Base-by-base conservation (phyloP, 2,888 invertebrate genomes). In the Scaptomyza parva region DNA sequence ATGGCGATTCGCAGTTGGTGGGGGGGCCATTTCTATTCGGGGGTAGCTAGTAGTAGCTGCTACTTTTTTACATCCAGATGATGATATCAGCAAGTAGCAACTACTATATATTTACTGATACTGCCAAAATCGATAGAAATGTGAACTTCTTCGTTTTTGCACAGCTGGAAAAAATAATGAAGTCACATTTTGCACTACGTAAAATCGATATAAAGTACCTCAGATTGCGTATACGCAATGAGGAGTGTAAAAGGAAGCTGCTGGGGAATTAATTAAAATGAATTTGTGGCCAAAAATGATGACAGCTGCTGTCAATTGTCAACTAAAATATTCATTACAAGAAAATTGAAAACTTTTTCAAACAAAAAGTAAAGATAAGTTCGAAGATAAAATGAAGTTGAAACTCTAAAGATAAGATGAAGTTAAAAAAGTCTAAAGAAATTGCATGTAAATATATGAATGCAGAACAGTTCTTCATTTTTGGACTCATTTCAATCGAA, bases 181-280 rank as follows among this genome's bases (percentile, higher is more conserved):
- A 65, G 48, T 62, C 57, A 55, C 65, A 50, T 35, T 37, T 26
- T 11, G 4, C 28, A 9, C 12, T 18, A 3, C 7, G 14, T 17
- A 22, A 54, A 74, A 74, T 73, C 76, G 66, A 76, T 74, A 74
- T 39, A 61, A 40, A n/a, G 14, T 52, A n/a, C 43, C 35, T 48
- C 40, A 54, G 50, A 83, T 81, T 83, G 58, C 86, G 70, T 74
- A 83, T 86, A 86, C 80, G 84, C 74, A 54, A 51, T 39, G 80
- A 12, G 28, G 28, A 14, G 52, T 2, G 18, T 9, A 5, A 39
- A 18, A 18, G 3, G 1, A 14, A 22, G 28, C 50, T 17, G 3
- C 3, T 22, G 28, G 50, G 51, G 50, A 64, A 54, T 80, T 81
- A 65, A 81, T 75, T 78, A 68, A 81, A 70, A 60, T n/a, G 9